Base-by-base conservation (phyloP, 2,888 invertebrate species). In the Diplazon laetatorius region DNA sequence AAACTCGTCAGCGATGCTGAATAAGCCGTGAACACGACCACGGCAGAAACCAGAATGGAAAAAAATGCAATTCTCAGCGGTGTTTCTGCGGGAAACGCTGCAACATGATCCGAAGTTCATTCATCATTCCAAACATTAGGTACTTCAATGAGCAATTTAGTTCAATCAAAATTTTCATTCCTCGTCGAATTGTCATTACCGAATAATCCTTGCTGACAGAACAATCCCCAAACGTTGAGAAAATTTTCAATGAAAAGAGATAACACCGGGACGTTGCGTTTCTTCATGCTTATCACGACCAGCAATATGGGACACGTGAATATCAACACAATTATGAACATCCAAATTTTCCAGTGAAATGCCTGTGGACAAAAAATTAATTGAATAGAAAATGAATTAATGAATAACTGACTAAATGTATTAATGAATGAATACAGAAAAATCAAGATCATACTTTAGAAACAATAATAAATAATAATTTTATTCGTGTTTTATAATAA, bases 181-280 rank as follows among this genome's bases (percentile, higher is more conserved):
- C n/a, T n/a, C 30, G 9, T n/a, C 30, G 16, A 9, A 14, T 18
- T 60, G 44, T 37, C 20, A 55, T 77, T 72, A 87, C 87, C 81
- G 44, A 82, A 39, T 44, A 86, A 68, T n/a, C 85, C 85, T 63
- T 89, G 89, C 42, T 86, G 85, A 42, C 89, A 89, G 25, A 87
- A 82, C 39, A 88, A 85, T 9, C 87, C 87, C 85, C 85, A 87
- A 18, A 85, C 74, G 22, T 69, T 46, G 10, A 85, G 74, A 57
- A 81, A 80, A 46, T 85, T 79, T 3, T 85, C 82, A 14, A 62
- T 42, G 14, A 86, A 10, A 0, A 80, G 44, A 5, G 74, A 16
- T 9, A 25, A 2, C 2, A 70, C 14, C 0, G 8, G n/a, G 2
- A 30, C 9, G 1, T 18, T 20, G 18, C 52, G 62, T 2, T 62